phyloP scores from a whole-genome alignment of 2,888 invertebrate species.

The Hesperia comma region DNA sequence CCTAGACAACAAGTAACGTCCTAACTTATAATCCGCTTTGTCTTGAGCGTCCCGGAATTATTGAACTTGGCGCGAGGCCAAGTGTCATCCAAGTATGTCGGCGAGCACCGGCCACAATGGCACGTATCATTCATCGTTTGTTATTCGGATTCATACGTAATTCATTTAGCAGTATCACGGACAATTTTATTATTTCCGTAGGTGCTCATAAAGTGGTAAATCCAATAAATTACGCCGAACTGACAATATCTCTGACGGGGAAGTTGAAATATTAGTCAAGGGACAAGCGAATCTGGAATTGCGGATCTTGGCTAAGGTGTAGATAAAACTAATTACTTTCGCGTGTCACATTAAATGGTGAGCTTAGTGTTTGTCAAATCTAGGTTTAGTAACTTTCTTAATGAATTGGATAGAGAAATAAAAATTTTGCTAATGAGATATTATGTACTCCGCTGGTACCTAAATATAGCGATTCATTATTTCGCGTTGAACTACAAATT shows the following conservation, averaged over 20 bases:
- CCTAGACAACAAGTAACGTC: conserved; percentile 11
- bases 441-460: too few species aligned
- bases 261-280: not conserved
- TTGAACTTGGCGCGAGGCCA: conserved; percentile 25
- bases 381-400: too few species aligned
- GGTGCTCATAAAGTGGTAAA: not conserved
- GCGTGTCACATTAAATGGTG: too few species aligned
- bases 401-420: too few species aligned
- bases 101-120: not conserved
- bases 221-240: not conserved
- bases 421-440: too few species aligned
- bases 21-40: conserved; percentile 32
- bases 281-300: not conserved
- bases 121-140: conserved; percentile 8
- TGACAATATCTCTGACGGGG: not conserved
- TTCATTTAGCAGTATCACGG: not conserved
- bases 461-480: too few species aligned
- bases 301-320: not conserved
- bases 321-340: too few species aligned
- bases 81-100: conserved; percentile 23
- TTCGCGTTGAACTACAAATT: too few species aligned
- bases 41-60: conserved; percentile 19
- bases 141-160: not conserved
- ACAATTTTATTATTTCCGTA: not conserved
- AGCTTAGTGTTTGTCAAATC: too few species aligned